Percentiles rank a stretch among this genome's conserved stretches.
These are phyloP conservation scores for Leptoteleia sp. DNA, from an alignment of 1,140 invertebrate genomes.

Conservation along the genomic window DNA sequence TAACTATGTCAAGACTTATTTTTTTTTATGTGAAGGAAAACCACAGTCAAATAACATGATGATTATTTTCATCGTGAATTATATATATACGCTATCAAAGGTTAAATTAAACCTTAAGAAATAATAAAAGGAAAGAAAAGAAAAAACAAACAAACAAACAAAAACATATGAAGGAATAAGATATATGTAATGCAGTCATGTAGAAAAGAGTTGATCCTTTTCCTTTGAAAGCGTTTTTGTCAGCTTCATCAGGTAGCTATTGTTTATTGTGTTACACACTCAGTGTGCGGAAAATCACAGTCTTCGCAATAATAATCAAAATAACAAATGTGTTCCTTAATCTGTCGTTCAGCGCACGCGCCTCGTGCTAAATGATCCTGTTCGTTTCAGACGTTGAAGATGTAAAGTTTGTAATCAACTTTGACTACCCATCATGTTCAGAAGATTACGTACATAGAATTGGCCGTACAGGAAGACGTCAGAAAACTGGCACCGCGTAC, in stretches of 20 bases:
- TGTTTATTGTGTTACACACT: slow-evolving; percentile 44
- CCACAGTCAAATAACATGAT: slow-evolving; percentile 23
- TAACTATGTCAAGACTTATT: slow-evolving; percentile 35
- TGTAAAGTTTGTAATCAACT: slow-evolving; percentile 99
- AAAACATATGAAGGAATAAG: too few species aligned
- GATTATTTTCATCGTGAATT: slow-evolving; percentile 16
- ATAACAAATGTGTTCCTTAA: slow-evolving; percentile 48
- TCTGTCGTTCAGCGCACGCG: neutral
- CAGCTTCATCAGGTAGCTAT: slow-evolving; percentile 30
- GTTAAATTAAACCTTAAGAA: neutral
- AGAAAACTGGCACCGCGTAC: slow-evolving; percentile 98
- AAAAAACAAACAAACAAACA: too few species aligned
- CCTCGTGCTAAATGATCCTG: slow-evolving; percentile 24
- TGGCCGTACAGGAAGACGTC: slow-evolving; percentile 96
- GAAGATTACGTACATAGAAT: slow-evolving; percentile 99
- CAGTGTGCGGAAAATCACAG: slow-evolving; percentile 40
- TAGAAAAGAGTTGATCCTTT: too few species aligned
- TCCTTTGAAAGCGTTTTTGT: slow-evolving; percentile 50
- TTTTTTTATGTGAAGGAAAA: slow-evolving; percentile 16
- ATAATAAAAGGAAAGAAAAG: too few species aligned
- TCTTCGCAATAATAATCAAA: slow-evolving; percentile 48
- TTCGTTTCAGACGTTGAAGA: slow-evolving; percentile 97
- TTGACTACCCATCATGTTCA: slow-evolving; percentile 99
- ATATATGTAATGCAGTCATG: too few species aligned
- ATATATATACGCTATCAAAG: slow-evolving; percentile 35